These are phyloP conservation scores for Drosophila melanocephala DNA, from an alignment of 2,888 invertebrate genomes.

Conservation along the genomic window DNA sequence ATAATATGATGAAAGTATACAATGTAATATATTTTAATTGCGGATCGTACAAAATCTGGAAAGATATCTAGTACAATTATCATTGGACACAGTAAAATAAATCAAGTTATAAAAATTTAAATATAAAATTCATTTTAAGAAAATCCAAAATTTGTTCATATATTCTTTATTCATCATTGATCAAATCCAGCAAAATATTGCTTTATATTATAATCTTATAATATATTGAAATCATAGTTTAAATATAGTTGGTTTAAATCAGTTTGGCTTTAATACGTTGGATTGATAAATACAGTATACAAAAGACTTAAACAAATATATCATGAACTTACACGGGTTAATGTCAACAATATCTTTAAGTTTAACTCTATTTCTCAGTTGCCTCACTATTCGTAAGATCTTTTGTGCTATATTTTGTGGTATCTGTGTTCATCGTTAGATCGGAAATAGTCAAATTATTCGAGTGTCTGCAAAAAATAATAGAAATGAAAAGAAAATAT, in stretches of 20 bases:
- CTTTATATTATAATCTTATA: too few species aligned
- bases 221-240: not conserved
- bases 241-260: not conserved
- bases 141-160: not conserved
- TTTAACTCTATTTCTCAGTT: slow-evolving; percentile 25
- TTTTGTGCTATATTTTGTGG: slow-evolving; percentile 37
- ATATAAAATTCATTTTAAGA: not conserved
- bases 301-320: slow-evolving; percentile 2
- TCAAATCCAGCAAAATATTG: not conserved
- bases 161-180: not conserved
- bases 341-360: slow-evolving; percentile 12
- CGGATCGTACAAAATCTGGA: not conserved
- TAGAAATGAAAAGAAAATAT: slow-evolving; percentile 2
- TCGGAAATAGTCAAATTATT: slow-evolving; percentile 72
- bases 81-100: not conserved
- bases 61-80: not conserved
- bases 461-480: slow-evolving; percentile 66
- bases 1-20: not conserved
- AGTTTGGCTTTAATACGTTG: slow-evolving; percentile 6
- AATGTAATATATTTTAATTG: not conserved
- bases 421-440: slow-evolving; percentile 67
- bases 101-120: not conserved
- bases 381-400: slow-evolving; percentile 16
- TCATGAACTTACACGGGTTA: slow-evolving; percentile 10
- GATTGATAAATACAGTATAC: slow-evolving; percentile 8